Base-by-base conservation (phyloP, 2,113 vertebrate genomes). In the Oryzias woworae region DNA sequence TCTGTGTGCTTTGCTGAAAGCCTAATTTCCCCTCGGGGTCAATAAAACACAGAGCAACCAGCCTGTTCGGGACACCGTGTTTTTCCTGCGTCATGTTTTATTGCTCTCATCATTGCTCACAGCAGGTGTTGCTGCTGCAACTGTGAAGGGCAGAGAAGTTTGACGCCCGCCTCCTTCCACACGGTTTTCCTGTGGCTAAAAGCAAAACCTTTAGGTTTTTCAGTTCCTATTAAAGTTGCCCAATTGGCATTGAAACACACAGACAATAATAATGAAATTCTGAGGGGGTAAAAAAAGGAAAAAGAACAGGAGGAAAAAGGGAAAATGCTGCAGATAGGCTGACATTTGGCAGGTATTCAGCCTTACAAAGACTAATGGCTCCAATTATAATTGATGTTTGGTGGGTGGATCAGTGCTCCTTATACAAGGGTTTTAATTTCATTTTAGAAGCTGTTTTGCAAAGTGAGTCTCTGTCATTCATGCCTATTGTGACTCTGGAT, bases 351-450 rank as follows among this genome's bases (percentile, higher is more conserved):
- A 89, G 36, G 62, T 70, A 82, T 80, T 85, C 83, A 83, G 81
- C 73, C 79, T 55, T 70, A 69, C 55, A 88, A 82, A 85, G 74
- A 82, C 72, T 78, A 89, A 86, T 77, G 72, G 76, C 69, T 75
- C 76, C 80, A 89, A 89, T 92, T 90, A 87, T 55, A 80, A 75
- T 49, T 71, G 83, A 86, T 55, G 75, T 76, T n/a, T 58, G 73
- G 64, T 69, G 66, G 77, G 73, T 73, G 83, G 84, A 90, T 85
- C 75, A 65, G 43, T 18, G 53, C 69, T 78, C 53, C 64, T 74
- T 58, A 74, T 48, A 63, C 63, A 58, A 63, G 67, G 44, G 48
- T 68, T 69, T 53, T 55, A 36, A 53, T 44, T 74, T 64, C 55
- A 12, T 1, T 7, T 46, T 57, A 56, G 53, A 31, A 31, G 62